phyloP scores from a whole-genome alignment of 2,113 vertebrate genomes.

The Lampris megalopsis region DNA sequence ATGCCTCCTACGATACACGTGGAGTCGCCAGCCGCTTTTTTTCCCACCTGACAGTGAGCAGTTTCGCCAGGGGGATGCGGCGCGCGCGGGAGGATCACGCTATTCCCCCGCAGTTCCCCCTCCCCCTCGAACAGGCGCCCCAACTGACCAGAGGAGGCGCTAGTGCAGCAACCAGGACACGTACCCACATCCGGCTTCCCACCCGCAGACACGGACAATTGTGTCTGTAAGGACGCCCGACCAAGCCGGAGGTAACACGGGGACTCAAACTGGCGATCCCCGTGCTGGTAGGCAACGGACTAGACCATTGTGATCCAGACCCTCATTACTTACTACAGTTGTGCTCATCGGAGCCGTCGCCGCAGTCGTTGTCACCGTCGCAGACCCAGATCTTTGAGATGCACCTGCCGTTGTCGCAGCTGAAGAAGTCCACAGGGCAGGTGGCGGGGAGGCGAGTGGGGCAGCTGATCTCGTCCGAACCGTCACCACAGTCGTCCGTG shows the following conservation, averaged over 20 bases:
- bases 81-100: no score
- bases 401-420: slow-evolving; percentile 72
- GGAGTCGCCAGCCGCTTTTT: no score
- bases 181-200: no score
- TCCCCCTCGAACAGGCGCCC: no score
- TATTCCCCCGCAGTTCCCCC: no score
- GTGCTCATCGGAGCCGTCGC: slow-evolving; percentile 76
- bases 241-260: neutral
- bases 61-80: no score
- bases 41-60: no score
- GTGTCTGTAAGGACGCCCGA: no score
- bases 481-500: slow-evolving; percentile 78
- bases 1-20: no score
- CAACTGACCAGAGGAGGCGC: no score
- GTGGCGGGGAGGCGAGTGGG: slow-evolving; percentile 67
- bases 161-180: no score
- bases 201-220: no score
- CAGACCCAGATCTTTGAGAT: slow-evolving; percentile 68
- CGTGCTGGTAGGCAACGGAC: neutral
- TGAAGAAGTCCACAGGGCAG: slow-evolving; percentile 58
- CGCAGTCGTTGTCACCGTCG: slow-evolving; percentile 74
- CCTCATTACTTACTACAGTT: slow-evolving; percentile 73
- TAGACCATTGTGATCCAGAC: neutral
- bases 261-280: neutral
- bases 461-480: slow-evolving; percentile 76